Evolutionary conservation across 2,797 vertebrate genomes (phyloP).

Genomic region (Eutrigla gurnardus): DNA sequence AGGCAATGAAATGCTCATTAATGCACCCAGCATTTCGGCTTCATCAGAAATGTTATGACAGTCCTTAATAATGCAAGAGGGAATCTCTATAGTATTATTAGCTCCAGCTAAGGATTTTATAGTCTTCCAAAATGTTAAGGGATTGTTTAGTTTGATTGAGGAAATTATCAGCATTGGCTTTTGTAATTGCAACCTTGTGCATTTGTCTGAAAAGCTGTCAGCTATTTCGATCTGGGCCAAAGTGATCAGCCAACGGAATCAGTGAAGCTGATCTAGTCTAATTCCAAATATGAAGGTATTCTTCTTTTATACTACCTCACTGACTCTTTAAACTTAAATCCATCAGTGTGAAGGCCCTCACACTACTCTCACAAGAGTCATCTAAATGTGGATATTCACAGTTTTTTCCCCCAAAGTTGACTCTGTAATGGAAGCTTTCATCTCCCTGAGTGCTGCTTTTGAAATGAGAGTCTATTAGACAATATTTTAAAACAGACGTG

Average conservation of each 20-base stretch:
- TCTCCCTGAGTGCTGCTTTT: constrained; percentile 23
- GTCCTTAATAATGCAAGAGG: too few relatives aligned
- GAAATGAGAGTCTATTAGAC: neutral
- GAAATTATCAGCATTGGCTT: too few relatives aligned
- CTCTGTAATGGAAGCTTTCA: constrained; percentile 25
- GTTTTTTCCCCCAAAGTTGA: constrained; percentile 23
- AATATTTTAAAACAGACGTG: neutral
- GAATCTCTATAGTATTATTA: too few relatives aligned
- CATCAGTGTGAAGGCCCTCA: constrained; percentile 24
- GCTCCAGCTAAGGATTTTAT: too few relatives aligned
- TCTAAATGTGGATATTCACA: constrained; percentile 5
- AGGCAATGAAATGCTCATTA: too few relatives aligned
- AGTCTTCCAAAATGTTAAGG: too few relatives aligned
- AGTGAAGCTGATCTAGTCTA: neutral
- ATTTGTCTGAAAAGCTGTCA: too few relatives aligned
- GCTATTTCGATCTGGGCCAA: neutral
- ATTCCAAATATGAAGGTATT: neutral
- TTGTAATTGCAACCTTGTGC: too few relatives aligned
- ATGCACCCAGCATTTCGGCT: too few relatives aligned
- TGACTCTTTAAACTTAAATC: constrained; percentile 16
- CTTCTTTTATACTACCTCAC: neutral
- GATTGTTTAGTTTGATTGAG: too few relatives aligned
- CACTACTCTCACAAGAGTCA: constrained; percentile 1
- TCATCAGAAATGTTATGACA: too few relatives aligned
- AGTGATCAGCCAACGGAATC: neutral